Percentiles rank a stretch among this genome's conserved stretches.
phyloP scores from a whole-genome alignment of 2,888 invertebrate species.

The Malachius bipustulatus region DNA sequence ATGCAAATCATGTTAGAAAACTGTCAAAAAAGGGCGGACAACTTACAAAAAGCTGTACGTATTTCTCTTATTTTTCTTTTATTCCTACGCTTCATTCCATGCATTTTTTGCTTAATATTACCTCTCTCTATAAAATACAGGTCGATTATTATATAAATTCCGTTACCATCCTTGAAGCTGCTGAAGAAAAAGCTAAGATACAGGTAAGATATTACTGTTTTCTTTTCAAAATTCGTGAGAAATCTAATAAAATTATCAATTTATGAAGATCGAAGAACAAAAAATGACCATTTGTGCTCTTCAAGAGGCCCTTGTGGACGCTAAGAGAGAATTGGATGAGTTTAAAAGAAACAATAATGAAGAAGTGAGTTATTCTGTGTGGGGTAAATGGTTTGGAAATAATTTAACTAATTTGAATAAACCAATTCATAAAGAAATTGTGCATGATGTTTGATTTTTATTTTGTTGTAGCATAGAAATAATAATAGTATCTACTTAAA shows the following conservation, averaged over 20 bases:
- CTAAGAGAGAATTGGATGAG: constrained; percentile 32
- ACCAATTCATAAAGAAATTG: constrained; percentile 25
- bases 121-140: constrained; percentile 19
- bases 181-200: constrained; percentile 28
- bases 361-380: constrained; percentile 34
- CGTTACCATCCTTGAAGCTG: constrained; percentile 29
- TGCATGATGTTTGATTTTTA: constrained; percentile 32
- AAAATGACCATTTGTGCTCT: constrained; percentile 31
- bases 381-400: constrained; percentile 31
- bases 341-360: constrained; percentile 27
- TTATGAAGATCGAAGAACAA: constrained; percentile 32
- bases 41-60: constrained; percentile 33
- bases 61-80: constrained; percentile 7
- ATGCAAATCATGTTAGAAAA: no score
- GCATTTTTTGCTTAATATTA: constrained; percentile 7
- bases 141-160: constrained; percentile 33
- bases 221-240: no score
- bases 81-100: constrained; percentile 8
- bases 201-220: constrained; percentile 29
- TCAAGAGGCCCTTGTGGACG: constrained; percentile 31
- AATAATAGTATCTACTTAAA: no score
- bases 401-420: constrained; percentile 17
- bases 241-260: no score
- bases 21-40: constrained; percentile 27
- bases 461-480: no score